phyloP scores from a whole-genome alignment of 2,113 vertebrate species.

The Chunga burmeisteri region DNA sequence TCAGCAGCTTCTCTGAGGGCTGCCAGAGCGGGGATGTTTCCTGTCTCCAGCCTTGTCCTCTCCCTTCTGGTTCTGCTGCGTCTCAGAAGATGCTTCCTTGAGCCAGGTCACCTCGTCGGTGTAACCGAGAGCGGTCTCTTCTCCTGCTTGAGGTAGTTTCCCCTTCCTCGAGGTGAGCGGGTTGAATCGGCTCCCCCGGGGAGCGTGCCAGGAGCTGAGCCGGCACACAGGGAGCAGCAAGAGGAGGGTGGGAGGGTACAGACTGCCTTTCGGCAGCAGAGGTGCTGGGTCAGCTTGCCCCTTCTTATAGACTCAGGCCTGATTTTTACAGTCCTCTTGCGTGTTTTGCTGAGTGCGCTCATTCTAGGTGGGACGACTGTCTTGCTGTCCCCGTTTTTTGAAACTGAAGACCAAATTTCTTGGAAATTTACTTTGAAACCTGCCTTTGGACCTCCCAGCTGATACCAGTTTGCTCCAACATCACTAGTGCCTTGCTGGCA shows the following conservation, averaged over 20 bases:
- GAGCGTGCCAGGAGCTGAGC: fast-evolving
- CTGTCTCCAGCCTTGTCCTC: not conserved
- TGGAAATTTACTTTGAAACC: not conserved
- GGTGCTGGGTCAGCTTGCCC: not conserved
- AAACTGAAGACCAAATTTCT: too few species aligned
- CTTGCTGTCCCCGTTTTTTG: not conserved
- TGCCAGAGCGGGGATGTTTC: not conserved
- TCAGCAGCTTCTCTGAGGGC: not conserved
- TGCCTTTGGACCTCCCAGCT: not conserved
- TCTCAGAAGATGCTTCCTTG: not conserved
- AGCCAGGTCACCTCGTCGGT: not conserved
- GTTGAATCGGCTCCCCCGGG: not conserved
- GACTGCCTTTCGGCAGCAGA: not conserved
- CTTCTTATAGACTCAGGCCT: not conserved
- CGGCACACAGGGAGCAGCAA: fast-evolving
- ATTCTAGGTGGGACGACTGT: fast-evolving
- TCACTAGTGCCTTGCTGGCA: not conserved
- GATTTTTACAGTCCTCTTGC: not conserved
- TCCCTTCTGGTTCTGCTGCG: not conserved
- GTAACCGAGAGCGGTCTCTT: not conserved
- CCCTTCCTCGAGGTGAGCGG: fast-evolving
- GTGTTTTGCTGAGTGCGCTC: fast-evolving
- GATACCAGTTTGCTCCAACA: not conserved
- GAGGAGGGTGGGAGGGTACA: not conserved
- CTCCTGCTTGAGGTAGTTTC: not conserved